Evolutionary conservation across 2,113 vertebrate genomes (phyloP).

Genomic region (Myotis brandtii): DNA sequence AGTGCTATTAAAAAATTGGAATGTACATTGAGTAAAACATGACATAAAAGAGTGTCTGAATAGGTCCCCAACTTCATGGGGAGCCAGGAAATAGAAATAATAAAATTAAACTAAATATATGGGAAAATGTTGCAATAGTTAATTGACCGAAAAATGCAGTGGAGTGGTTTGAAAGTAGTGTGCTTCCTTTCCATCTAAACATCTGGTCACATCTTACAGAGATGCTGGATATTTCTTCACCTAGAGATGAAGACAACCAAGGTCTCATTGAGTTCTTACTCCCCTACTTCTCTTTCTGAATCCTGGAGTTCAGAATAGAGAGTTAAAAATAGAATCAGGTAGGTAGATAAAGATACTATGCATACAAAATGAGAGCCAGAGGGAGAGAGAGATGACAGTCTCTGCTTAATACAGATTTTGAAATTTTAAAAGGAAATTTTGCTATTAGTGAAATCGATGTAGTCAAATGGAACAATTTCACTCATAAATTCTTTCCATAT

Average conservation of each 20-base stretch:
- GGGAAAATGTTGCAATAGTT: neutral
- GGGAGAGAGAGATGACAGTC: neutral
- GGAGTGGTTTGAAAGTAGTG: neutral
- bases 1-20: neutral
- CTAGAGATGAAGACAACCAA: neutral
- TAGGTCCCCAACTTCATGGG: neutral
- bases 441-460: constrained; percentile 33
- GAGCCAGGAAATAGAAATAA: constrained; percentile 6
- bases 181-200: neutral
- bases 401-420: neutral
- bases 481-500: constrained; percentile 10
- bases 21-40: neutral
- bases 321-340: constrained; percentile 18
- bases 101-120: constrained; percentile 23
- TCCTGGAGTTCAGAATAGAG: neutral
- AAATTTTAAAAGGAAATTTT: constrained; percentile 9
- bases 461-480: constrained; percentile 18
- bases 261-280: neutral
- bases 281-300: neutral
- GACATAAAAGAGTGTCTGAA: neutral
- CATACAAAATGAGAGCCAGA: neutral
- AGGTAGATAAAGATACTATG: neutral
- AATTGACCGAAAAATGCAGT: neutral
- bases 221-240: neutral
- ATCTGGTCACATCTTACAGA: neutral